Percentiles rank a stretch among this genome's conserved stretches.
These are phyloP conservation scores for Bemisia tabaci DNA, from an alignment of 1,140 invertebrate genomes.

Conservation along the genomic window DNA sequence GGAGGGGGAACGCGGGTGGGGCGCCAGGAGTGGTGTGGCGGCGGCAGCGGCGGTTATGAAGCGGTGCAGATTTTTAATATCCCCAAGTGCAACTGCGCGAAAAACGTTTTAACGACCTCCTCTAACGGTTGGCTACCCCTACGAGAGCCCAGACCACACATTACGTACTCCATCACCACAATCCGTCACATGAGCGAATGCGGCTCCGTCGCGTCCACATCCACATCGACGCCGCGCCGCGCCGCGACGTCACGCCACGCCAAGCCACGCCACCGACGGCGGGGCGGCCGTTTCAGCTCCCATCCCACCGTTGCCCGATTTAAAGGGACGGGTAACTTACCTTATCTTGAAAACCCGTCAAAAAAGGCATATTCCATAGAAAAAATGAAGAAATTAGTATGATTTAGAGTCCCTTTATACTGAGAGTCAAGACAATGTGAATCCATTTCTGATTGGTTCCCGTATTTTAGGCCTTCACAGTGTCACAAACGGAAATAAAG, in stretches of 20 bases:
- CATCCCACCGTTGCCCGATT: neutral
- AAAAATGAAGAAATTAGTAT: too few relatives aligned
- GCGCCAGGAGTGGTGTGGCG: neutral
- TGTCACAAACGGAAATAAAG: too few relatives aligned
- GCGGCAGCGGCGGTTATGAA: neutral
- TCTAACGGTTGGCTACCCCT: neutral
- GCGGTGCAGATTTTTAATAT: neutral
- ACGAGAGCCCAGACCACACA: neutral
- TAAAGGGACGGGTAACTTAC: neutral
- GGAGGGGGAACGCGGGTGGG: neutral
- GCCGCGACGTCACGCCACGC: too few relatives aligned
- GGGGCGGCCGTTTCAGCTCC: neutral
- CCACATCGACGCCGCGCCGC: too few relatives aligned
- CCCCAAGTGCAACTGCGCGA: neutral
- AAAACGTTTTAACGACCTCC: neutral
- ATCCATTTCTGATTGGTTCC: too few relatives aligned
- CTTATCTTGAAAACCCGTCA: neutral
- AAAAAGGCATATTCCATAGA: neutral
- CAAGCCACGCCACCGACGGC: too few relatives aligned
- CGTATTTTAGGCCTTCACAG: too few relatives aligned
- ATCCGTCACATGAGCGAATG: neutral
- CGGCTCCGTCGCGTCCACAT: neutral
- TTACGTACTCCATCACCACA: neutral
- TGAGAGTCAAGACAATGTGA: too few relatives aligned
- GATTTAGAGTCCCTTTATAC: too few relatives aligned